Conservation (phyloP, 2,888 invertebrate species). For the Polyploca ridens region DNA sequence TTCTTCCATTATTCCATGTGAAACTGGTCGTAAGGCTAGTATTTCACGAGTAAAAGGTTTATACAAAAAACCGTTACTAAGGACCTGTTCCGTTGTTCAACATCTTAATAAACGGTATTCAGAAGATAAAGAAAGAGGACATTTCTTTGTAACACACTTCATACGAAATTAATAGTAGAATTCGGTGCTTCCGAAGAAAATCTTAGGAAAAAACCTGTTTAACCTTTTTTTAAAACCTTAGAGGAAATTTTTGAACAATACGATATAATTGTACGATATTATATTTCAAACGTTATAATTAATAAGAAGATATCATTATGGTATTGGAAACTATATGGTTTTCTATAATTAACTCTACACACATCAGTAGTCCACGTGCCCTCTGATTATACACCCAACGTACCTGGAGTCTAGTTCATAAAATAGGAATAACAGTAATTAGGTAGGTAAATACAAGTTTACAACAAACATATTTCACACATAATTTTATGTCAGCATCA, state of each 20-base stretch:
- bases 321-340: neutral
- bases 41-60: constrained; percentile 3
- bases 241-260: too few relatives aligned
- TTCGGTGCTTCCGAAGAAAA: neutral
- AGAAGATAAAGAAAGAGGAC: neutral
- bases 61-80: constrained; percentile 2
- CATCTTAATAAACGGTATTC: constrained; percentile 7
- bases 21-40: neutral
- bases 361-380: neutral
- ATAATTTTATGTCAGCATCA: constrained; percentile 7
- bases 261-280: too few relatives aligned
- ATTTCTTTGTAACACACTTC: neutral
- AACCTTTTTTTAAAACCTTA: too few relatives aligned
- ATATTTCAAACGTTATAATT: neutral
- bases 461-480: neutral
- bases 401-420: constrained; percentile 1
- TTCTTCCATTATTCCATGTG: neutral
- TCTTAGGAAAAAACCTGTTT: neutral
- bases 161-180: neutral
- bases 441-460: constrained; percentile 19
- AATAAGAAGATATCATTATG: too few relatives aligned
- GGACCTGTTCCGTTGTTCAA: constrained; percentile 6
- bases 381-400: neutral
- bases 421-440: constrained; percentile 22
- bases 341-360: neutral